These are phyloP conservation scores for Reinhardtius hippoglossoides DNA, from an alignment of 2,113 vertebrate genomes.

Conservation along the genomic window DNA sequence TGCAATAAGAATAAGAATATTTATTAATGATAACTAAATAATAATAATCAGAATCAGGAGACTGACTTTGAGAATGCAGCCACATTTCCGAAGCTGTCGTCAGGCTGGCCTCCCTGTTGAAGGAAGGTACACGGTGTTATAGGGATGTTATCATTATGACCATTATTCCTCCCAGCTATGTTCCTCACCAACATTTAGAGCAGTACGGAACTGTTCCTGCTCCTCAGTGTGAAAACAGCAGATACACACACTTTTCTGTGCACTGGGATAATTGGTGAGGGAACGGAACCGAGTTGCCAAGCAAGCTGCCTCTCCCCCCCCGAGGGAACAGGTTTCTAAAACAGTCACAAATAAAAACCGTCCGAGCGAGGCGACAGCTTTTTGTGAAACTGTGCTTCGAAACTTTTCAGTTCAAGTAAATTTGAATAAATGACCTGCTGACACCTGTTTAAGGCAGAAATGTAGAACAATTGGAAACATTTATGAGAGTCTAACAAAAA, in stretches of 20 bases:
- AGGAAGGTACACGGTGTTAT: conserved; percentile 16
- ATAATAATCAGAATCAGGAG: not conserved
- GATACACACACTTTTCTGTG: conserved; percentile 28
- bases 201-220: conserved; percentile 16
- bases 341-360: not conserved
- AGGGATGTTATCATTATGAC: not conserved
- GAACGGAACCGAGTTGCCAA: conserved; percentile 32
- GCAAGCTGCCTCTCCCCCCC: not conserved
- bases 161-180: not conserved
- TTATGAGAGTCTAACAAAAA: not conserved
- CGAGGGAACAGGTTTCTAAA: conserved; percentile 5
- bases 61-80: conserved; percentile 87
- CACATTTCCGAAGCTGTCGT: conserved; percentile 85
- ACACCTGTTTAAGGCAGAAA: not conserved
- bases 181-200: conserved; percentile 4
- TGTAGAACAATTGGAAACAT: not conserved
- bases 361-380: not conserved
- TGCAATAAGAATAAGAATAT: not conserved
- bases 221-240: conserved; percentile 16
- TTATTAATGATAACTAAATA: too few relatives aligned
- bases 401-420: not conserved
- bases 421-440: not conserved
- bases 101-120: conserved; percentile 86
- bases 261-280: conserved; percentile 34
- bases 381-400: not conserved